phyloP scores from a whole-genome alignment of 2,888 invertebrate species.

The Biston betularia region DNA sequence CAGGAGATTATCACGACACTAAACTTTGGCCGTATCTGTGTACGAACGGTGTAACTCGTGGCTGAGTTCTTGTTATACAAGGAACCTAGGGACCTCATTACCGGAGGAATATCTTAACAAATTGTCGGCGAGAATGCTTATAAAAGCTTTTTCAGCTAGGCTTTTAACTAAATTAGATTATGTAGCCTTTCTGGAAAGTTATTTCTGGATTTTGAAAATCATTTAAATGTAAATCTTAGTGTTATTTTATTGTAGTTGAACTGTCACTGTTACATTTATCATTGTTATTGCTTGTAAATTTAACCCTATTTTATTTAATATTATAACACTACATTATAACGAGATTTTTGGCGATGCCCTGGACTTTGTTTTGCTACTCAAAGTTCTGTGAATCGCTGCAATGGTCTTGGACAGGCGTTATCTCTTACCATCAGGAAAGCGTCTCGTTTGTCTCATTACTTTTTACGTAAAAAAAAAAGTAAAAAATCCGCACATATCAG shows the following conservation, averaged over 20 bases:
- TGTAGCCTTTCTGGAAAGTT: neutral
- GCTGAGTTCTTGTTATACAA: constrained; percentile 26
- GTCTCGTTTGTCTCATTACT: too few relatives aligned
- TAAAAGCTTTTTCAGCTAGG: neutral
- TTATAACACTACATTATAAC: too few relatives aligned
- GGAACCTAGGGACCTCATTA: constrained; percentile 29
- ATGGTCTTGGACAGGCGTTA: too few relatives aligned
- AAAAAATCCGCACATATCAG: too few relatives aligned
- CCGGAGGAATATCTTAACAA: constrained; percentile 12
- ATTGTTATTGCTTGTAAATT: neutral
- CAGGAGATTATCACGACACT: neutral
- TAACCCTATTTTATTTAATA: too few relatives aligned
- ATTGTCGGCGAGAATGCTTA: constrained; percentile 8
- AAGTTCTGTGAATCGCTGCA: too few relatives aligned
- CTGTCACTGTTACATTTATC: neutral
- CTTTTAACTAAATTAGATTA: neutral
- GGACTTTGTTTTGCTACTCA: too few relatives aligned
- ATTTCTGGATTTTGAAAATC: too few relatives aligned
- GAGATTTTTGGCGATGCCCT: too few relatives aligned
- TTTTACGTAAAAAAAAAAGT: too few relatives aligned
- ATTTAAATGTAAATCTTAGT: neutral
- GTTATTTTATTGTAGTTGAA: neutral
- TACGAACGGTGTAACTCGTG: constrained; percentile 4
- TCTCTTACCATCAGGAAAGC: too few relatives aligned
- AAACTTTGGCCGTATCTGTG: neutral